Conservation (phyloP, 2,888 invertebrate genomes). For the Mactromeris polynyma region DNA sequence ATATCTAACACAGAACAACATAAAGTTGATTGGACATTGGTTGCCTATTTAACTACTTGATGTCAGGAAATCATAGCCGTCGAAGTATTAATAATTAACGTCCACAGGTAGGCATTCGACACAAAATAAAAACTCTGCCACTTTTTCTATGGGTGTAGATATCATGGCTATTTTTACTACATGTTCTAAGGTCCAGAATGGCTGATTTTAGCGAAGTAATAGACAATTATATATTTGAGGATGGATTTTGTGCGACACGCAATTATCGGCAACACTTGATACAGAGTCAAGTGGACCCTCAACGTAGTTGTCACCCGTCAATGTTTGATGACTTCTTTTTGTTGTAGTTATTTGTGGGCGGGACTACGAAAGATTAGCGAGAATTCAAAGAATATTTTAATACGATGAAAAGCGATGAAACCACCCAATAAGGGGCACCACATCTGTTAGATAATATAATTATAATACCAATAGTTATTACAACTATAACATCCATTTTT, state of each 20-base stretch:
- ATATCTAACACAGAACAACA: constrained; percentile 13
- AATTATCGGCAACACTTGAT: neutral
- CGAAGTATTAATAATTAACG: constrained; percentile 24
- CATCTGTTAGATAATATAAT: no score
- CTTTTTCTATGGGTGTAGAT: neutral
- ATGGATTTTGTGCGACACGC: neutral
- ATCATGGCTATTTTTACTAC: neutral
- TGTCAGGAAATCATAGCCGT: constrained; percentile 19
- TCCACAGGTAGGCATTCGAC: neutral
- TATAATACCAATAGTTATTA: no score
- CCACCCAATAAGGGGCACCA: no score
- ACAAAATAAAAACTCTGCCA: constrained; percentile 2
- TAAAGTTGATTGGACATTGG: constrained; percentile 26
- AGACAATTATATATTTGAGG: neutral
- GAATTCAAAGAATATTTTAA: no score
- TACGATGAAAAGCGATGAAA: no score
- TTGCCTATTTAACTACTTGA: constrained; percentile 31
- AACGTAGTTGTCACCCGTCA: neutral
- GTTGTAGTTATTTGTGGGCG: no score
- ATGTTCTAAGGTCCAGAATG: neutral
- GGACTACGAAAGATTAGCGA: no score
- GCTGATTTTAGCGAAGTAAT: neutral
- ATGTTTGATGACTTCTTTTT: no score
- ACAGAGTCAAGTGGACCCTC: neutral
- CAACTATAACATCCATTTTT: no score